phyloP scores from a whole-genome alignment of 2,113 vertebrate species.

The Rhynchomys soricoides region DNA sequence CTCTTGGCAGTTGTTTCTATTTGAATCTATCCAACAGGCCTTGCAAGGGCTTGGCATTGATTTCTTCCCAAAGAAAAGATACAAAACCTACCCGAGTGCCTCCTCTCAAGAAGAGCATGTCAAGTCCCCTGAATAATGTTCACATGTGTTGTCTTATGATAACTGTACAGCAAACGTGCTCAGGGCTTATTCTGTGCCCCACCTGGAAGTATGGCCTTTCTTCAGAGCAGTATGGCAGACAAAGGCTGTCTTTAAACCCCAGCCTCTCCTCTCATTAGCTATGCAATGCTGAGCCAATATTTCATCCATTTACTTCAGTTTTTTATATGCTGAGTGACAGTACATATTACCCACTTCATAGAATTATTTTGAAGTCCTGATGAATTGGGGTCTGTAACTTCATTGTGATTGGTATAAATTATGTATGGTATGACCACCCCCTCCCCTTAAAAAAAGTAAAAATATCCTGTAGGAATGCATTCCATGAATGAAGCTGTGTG shows the following conservation, averaged over 20 bases:
- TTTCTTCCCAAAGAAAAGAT: neutral
- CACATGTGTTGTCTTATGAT: neutral
- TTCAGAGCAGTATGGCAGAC: neutral
- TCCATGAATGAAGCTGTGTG: neutral
- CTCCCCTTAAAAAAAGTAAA: neutral
- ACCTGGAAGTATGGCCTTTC: neutral
- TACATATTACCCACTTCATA: neutral
- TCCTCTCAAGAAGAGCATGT: neutral
- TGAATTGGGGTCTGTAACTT: neutral
- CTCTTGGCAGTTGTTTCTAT: neutral
- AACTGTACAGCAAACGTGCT: accelerated
- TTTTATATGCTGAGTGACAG: neutral
- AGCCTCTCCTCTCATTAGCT: neutral
- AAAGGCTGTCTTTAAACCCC: neutral
- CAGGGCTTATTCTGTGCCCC: neutral
- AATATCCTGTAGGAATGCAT: neutral
- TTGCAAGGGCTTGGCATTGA: neutral
- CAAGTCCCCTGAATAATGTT: too few relatives aligned
- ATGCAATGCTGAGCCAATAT: neutral
- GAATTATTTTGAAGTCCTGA: neutral
- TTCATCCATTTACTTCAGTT: neutral
- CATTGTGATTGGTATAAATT: neutral
- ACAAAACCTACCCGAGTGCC: neutral
- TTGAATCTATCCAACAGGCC: neutral
- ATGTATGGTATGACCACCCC: neutral